phyloP scores from a whole-genome alignment of 1,140 invertebrate genomes.

The Drosophila suzukii region DNA sequence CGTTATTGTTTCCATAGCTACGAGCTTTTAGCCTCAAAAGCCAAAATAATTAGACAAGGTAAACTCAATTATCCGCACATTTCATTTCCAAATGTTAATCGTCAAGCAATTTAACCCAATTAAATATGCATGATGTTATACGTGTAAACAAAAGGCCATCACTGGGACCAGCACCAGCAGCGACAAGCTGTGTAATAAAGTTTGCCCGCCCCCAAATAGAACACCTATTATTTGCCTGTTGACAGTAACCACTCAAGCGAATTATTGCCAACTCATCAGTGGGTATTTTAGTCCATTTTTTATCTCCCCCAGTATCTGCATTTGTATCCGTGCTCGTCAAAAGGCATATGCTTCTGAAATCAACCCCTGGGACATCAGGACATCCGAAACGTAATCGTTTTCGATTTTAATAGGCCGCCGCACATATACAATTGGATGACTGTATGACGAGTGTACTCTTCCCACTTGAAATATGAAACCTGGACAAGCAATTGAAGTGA shows the following conservation, averaged over 20 bases:
- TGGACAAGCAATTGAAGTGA: conserved; percentile 22
- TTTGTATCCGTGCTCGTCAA: conserved; percentile 49
- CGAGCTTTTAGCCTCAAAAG: conserved; percentile 11
- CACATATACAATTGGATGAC: conserved; percentile 28
- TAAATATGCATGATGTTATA: conserved; percentile 77
- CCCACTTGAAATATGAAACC: conserved; percentile 54
- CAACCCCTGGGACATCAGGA: conserved; percentile 38
- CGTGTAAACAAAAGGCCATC: conserved; percentile 78
- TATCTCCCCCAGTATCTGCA: conserved; percentile 54
- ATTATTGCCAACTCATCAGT: conserved; percentile 82
- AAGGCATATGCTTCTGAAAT: conserved; percentile 66
- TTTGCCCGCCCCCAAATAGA: conserved; percentile 57
- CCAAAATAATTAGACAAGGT: conserved; percentile 73
- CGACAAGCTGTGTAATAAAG: conserved; percentile 54
- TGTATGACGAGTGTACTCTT: conserved; percentile 18
- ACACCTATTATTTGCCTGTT: conserved; percentile 82
- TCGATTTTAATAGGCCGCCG: conserved; percentile 53
- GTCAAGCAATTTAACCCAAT: conserved; percentile 80
- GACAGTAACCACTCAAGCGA: conserved; percentile 79
- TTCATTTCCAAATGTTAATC: conserved; percentile 80
- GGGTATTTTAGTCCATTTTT: conserved; percentile 68
- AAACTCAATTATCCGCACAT: conserved; percentile 79
- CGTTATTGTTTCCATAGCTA: neutral
- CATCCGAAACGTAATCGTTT: conserved; percentile 43
- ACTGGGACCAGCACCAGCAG: conserved; percentile 19